Conservation (phyloP, 2,888 invertebrate species). For the Diaperis boleti region DNA sequence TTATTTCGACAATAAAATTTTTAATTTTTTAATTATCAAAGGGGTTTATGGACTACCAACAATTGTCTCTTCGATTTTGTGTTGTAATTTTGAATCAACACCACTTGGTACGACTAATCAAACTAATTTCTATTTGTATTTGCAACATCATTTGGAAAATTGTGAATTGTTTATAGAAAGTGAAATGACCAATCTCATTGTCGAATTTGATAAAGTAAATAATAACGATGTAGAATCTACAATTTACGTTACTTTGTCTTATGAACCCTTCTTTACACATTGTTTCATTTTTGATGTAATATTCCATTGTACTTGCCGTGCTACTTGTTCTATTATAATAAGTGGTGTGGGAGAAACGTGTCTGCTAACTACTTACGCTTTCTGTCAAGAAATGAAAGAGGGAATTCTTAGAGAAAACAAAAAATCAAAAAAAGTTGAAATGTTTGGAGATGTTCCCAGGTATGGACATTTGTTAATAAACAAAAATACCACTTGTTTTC, state of each 20-base stretch:
- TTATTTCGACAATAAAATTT: conserved; percentile 55
- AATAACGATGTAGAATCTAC: not conserved
- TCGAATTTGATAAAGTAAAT: conserved; percentile 1
- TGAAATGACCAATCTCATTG: conserved; percentile 6
- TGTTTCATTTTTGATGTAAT: conserved; percentile 40
- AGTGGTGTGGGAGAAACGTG: conserved; percentile 59
- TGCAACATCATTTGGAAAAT: conserved; percentile 40
- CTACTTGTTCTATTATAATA: conserved; percentile 43
- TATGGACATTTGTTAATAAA: conserved; percentile 7
- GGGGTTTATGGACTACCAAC: conserved; percentile 54
- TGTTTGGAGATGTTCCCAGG: not conserved
- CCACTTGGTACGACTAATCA: conserved; percentile 53
- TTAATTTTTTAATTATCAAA: conserved; percentile 59
- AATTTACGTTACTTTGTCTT: not conserved
- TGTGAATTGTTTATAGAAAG: conserved; percentile 43
- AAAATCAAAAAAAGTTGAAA: not conserved
- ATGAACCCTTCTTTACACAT: not conserved
- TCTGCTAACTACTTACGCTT: conserved; percentile 58
- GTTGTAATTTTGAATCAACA: conserved; percentile 60
- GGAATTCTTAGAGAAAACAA: not conserved
- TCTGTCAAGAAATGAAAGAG: conserved; percentile 6
- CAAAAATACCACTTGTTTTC: conserved; percentile 46
- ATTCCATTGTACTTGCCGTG: conserved; percentile 54
- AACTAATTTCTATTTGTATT: conserved; percentile 48
- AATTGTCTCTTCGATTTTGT: conserved; percentile 53